Conservation (phyloP, 2,113 vertebrate species). For the Glareola pratincola region DNA sequence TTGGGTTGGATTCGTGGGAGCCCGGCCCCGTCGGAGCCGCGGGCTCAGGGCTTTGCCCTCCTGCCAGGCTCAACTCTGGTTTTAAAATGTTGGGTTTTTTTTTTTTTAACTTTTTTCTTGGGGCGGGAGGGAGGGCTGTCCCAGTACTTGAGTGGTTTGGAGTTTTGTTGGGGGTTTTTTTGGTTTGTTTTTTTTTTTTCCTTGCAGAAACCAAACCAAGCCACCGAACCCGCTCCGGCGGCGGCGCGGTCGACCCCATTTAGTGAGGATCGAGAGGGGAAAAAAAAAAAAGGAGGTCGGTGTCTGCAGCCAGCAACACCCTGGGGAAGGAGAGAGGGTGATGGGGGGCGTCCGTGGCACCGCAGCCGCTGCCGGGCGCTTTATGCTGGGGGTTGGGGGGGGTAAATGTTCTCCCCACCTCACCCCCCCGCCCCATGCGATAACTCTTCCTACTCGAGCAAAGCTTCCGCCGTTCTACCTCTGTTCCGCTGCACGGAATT, state of each 20-base stretch:
- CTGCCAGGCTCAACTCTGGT: neutral
- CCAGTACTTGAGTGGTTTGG: neutral
- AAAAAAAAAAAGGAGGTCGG: neutral
- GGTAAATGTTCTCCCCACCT: neutral
- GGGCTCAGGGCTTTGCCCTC: neutral
- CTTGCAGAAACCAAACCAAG: neutral
- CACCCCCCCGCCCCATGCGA: neutral
- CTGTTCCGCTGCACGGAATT: conserved; percentile 61
- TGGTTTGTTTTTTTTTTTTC: neutral
- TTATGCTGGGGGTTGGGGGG: neutral
- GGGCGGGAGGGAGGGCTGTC: neutral
- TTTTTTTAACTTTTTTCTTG: neutral
- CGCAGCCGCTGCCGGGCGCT: neutral
- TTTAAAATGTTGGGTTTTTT: neutral
- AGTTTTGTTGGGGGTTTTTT: neutral
- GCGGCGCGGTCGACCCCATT: neutral
- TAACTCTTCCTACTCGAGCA: conserved; percentile 57
- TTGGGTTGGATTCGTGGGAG: neutral
- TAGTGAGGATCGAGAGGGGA: neutral
- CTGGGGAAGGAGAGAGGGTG: neutral
- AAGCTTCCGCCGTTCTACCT: conserved; percentile 67
- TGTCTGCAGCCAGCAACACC: neutral
- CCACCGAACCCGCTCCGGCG: neutral
- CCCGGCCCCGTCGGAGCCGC: neutral
- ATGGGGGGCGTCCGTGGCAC: neutral